Conservation (phyloP, 2,113 vertebrate species). For the Prunella himalayana region DNA sequence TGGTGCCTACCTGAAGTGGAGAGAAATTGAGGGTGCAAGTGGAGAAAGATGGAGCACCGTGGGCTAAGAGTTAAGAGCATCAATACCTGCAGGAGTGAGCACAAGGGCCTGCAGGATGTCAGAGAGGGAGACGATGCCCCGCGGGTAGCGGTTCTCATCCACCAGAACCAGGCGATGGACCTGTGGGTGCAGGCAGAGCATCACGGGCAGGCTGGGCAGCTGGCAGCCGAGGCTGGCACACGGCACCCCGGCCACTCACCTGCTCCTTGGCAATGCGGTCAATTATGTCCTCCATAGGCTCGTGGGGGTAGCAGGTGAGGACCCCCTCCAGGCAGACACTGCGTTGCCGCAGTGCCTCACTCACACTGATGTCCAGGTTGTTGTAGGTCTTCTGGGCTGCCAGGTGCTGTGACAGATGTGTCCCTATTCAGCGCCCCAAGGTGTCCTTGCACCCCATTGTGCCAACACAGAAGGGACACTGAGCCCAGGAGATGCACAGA, state of each 20-base stretch:
- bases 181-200: constrained; percentile 63
- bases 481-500: background rate
- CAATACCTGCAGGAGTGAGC: constrained; percentile 90
- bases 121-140: constrained; percentile 91
- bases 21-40: constrained; percentile 57
- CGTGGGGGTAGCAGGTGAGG: constrained; percentile 85
- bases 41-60: constrained; percentile 41
- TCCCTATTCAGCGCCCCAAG: fast-evolving
- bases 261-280: constrained; percentile 86
- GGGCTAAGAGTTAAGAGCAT: constrained; percentile 83
- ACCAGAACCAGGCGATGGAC: constrained; percentile 96
- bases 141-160: constrained; percentile 79
- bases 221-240: fast-evolving
- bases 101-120: constrained; percentile 96
- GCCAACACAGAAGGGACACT: background rate
- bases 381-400: constrained; percentile 93
- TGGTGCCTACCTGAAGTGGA: constrained; percentile 71
- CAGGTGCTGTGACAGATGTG: constrained; percentile 71
- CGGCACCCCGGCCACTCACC: constrained; percentile 27
- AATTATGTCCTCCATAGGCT: constrained; percentile 83
- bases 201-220: background rate
- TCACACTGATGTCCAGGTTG: constrained; percentile 87
- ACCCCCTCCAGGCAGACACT: constrained; percentile 83
- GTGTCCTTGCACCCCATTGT: fast-evolving
- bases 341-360: constrained; percentile 78